A percentile compares a stretch with the other conserved stretches of the same genome.
These are phyloP conservation scores for Lochmaea capreae DNA, from an alignment of 2,888 invertebrate species.

Conservation along the genomic window DNA sequence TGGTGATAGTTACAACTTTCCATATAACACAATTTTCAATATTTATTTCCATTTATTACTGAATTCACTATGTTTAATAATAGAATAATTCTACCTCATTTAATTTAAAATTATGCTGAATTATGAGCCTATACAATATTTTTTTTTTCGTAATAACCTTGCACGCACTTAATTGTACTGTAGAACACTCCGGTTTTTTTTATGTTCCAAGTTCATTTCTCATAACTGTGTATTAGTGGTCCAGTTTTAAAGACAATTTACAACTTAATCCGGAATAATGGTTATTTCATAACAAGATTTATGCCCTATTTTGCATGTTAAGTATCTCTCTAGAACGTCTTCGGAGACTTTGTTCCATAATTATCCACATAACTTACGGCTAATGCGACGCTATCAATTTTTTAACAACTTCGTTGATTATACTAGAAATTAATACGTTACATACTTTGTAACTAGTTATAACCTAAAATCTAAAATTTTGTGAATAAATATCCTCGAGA, in stretches of 20 bases:
- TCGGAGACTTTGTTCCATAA: slow-evolving; percentile 28
- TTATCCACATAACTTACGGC: slow-evolving; percentile 29
- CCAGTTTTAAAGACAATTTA: slow-evolving; percentile 26
- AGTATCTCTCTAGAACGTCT: slow-evolving; percentile 34
- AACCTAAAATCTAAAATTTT: too few relatives aligned
- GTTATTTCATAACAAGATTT: slow-evolving; percentile 36
- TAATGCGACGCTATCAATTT: slow-evolving; percentile 31
- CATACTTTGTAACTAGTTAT: slow-evolving; percentile 1
- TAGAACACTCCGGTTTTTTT: neutral
- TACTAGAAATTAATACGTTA: slow-evolving; percentile 16
- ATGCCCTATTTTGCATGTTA: slow-evolving; percentile 31
- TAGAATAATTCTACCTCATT: neutral
- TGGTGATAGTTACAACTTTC: too few relatives aligned
- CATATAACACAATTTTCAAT: too few relatives aligned
- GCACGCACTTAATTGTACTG: neutral
- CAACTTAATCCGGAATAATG: slow-evolving; percentile 34
- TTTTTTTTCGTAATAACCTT: neutral
- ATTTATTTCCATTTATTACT: too few relatives aligned
- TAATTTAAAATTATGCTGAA: neutral
- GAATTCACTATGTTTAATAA: neutral
- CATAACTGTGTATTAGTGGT: slow-evolving; percentile 20
- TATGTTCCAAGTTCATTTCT: neutral
- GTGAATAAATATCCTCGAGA: neutral
- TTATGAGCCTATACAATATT: neutral
- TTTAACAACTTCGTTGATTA: slow-evolving; percentile 14